Base-by-base conservation (phyloP, 2,113 vertebrate genomes). In the Callaeas wilsoni region DNA sequence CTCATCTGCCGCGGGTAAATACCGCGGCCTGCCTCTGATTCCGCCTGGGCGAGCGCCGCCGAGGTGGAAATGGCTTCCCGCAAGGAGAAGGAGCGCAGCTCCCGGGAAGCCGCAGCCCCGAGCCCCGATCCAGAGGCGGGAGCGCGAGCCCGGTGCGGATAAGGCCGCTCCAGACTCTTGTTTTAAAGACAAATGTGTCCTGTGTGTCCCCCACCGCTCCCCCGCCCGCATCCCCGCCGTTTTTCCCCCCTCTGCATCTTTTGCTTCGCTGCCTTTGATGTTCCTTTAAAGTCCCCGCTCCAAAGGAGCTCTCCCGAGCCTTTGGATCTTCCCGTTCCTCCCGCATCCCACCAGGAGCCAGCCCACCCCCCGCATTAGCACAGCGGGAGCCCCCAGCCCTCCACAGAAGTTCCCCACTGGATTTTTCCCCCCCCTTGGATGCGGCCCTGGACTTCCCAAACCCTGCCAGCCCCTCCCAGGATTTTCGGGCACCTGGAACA, bases 141-240 rank as follows among this genome's bases (percentile, higher is more conserved):
- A 69, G 84, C 14, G 3, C 17, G 27, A 16, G 55, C 55, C 7
- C 30, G 2, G 5, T 0, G 18, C 0, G 23, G 39, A 17, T 3
- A 9, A 35, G 5, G 3, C 67, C 12, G 35, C 50, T 57, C 71
- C 30, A 4, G 56, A 20, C 6, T 0, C 21, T 59, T 1, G 14
- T 35, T 79, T 14, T 26, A 17, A 60, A 33, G 50, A 30, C 39
- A 68, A 56, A 67, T 3, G 3, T 1, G 4, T 35, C 63, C 73
- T 14, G 12, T 3, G 53, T 2, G 57, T 29, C 35, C 27, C 33
- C 37, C 7, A 2, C 7, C 1, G 10, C 33, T 55, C 39, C 63
- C 53, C 44, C n/a, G 49, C 35, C 71, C 53, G 33, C 55, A 35
- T 39, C 65, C 52, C 1, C n/a, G 41, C 8, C 23, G 3, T 9